phyloP scores from a whole-genome alignment of 2,888 invertebrate species.

The Rotaria magnacalcarata region DNA sequence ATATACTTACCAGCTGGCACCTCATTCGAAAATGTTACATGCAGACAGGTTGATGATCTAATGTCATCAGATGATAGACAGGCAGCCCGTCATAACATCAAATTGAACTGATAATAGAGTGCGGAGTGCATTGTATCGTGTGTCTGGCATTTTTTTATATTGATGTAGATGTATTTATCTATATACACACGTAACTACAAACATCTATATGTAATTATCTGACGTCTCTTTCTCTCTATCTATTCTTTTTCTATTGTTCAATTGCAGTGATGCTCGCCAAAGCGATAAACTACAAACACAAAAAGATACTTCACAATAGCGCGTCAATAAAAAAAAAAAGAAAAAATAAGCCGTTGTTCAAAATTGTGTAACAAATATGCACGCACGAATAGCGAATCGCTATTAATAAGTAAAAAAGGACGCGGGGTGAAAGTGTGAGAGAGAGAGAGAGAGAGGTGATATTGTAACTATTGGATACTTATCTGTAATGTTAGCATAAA shows the following conservation, averaged over 20 bases:
- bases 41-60: conserved; percentile 24
- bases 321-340: conserved; percentile 9
- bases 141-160: conserved; percentile 3
- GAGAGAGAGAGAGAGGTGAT: conserved; percentile 4
- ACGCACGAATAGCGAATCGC: neutral
- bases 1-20: conserved; percentile 16
- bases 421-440: neutral
- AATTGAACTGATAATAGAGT: conserved; percentile 31
- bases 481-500: neutral
- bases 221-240: neutral
- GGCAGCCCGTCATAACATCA: conserved; percentile 22
- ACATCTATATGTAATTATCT: conserved; percentile 16
- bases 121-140: neutral
- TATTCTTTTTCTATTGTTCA: neutral
- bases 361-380: neutral
- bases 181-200: neutral
- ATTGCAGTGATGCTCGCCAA: neutral
- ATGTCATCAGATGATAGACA: conserved; percentile 26
- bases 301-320: neutral
- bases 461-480: conserved; percentile 8
- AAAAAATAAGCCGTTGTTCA: neutral
- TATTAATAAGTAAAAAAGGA: neutral
- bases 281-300: neutral
- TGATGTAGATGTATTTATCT: neutral
- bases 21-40: conserved; percentile 7